Evolutionary conservation across 2,888 invertebrate species (phyloP).

Genomic region (Scelioninae gen. 2): DNA sequence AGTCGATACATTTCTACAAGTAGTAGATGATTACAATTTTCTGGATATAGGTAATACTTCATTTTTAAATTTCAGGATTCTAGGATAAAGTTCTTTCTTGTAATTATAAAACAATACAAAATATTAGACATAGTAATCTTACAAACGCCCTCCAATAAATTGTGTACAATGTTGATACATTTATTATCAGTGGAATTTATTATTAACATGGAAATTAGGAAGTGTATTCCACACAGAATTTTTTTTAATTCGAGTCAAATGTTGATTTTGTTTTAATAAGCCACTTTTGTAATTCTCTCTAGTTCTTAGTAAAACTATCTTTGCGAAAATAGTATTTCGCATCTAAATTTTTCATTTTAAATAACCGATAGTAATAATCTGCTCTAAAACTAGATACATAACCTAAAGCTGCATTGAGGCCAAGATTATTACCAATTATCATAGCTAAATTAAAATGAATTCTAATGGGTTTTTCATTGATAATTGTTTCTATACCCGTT

Average conservation of each 20-base stretch:
- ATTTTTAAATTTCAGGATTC: constrained; percentile 43
- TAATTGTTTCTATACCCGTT: constrained; percentile 8
- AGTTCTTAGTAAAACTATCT: constrained; percentile 11
- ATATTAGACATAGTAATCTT: constrained; percentile 23
- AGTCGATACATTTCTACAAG: constrained; percentile 46
- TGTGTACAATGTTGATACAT: constrained; percentile 31
- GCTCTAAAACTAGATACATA: constrained; percentile 18
- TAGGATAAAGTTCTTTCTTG: constrained; percentile 10
- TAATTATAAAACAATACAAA: constrained; percentile 22
- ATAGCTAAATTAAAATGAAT: constrained; percentile 18
- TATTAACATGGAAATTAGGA: constrained; percentile 38
- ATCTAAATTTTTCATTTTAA: constrained; percentile 12
- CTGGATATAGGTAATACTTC: constrained; percentile 28
- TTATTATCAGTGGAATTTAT: constrained; percentile 28
- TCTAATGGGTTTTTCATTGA: too few relatives aligned
- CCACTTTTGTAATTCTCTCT: constrained; percentile 2
- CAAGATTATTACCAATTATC: constrained; percentile 23
- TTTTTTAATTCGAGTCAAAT: constrained; percentile 25
- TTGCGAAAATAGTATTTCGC: background rate
- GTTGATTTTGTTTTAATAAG: constrained; percentile 2
- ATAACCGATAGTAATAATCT: constrained; percentile 28
- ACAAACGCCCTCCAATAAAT: constrained; percentile 38
- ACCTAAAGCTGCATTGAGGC: constrained; percentile 27
- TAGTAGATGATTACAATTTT: constrained; percentile 51
- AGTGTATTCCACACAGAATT: constrained; percentile 29